A percentile compares a stretch with the other conserved stretches of the same genome.
Conservation (phyloP, 2,888 invertebrate species). For the Caenorhabditis drosophilae region DNA sequence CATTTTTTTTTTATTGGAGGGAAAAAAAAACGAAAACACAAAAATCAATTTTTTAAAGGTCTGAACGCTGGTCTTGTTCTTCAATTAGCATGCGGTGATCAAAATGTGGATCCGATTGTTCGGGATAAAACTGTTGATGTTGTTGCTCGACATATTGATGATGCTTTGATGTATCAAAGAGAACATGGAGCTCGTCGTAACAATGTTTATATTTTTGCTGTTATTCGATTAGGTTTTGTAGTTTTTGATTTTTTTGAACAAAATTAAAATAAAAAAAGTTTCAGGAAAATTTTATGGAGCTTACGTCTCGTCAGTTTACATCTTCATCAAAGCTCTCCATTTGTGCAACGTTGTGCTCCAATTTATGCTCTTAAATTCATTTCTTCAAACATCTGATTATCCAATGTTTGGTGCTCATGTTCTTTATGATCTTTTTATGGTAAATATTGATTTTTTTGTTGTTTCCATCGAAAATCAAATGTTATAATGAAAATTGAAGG, state of each 20-base stretch:
- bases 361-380: constrained; percentile 71
- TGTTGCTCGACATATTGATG: constrained; percentile 72
- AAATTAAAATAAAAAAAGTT: neutral
- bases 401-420: constrained; percentile 71
- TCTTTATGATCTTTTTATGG: constrained; percentile 70
- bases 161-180: constrained; percentile 70
- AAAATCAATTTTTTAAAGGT: too few species aligned
- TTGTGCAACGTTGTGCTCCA: constrained; percentile 58
- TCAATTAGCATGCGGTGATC: constrained; percentile 68
- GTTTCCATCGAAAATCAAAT: too few species aligned
- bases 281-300: constrained; percentile 71
- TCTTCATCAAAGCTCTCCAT: constrained; percentile 70
- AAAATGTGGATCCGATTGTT: constrained; percentile 71
- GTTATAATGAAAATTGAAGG: constrained; percentile 51
- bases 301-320: constrained; percentile 71
- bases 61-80: constrained; percentile 70
- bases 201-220: constrained; percentile 59
- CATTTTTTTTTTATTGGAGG: neutral
- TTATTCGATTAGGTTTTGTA: constrained; percentile 51
- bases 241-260: neutral
- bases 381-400: constrained; percentile 70
- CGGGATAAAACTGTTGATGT: constrained; percentile 72
- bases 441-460: constrained; percentile 27
- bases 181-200: constrained; percentile 60
- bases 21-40: neutral